phyloP scores from a whole-genome alignment of 2,113 vertebrate species.

The Anguilla japonica region DNA sequence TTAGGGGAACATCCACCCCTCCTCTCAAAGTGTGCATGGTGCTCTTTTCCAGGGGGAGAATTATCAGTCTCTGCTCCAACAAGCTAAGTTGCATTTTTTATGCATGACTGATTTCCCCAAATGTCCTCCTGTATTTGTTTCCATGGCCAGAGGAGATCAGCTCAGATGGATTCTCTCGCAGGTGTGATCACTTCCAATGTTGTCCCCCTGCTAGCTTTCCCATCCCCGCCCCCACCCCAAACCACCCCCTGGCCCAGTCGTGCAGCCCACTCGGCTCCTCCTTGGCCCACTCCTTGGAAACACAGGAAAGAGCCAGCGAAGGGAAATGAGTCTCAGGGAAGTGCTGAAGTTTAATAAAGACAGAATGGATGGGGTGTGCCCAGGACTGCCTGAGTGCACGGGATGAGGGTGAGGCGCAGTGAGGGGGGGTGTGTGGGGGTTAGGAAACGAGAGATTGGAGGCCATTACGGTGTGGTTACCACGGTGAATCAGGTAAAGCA shows the following conservation, averaged over 20 bases:
- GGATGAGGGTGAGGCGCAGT: background rate
- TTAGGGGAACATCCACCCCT: background rate
- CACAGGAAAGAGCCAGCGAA: conserved; percentile 58
- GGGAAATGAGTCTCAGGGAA: conserved; percentile 68
- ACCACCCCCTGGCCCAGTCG: background rate
- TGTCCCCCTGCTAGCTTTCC: background rate
- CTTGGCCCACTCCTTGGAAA: background rate
- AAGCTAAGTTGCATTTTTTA: conserved; percentile 8
- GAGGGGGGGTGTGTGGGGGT: conserved; percentile 22
- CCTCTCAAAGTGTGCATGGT: no score
- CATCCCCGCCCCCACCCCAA: background rate
- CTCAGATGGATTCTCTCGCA: background rate
- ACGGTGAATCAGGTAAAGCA: conserved; percentile 62
- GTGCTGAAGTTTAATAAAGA: conserved; percentile 78
- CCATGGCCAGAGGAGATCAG: conserved; percentile 8
- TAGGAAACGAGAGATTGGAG: conserved; percentile 44
- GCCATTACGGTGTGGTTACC: conserved; percentile 51
- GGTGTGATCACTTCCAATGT: conserved; percentile 3
- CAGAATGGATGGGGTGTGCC: conserved; percentile 75
- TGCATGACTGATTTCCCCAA: conserved; percentile 14
- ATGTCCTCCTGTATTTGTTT: background rate
- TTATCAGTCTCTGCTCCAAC: conserved; percentile 1
- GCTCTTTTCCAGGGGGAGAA: background rate
- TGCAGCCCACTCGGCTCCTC: background rate
- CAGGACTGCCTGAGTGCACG: conserved; percentile 56